A percentile compares a stretch with the other conserved stretches of the same genome.
Evolutionary conservation across 2,797 vertebrate genomes (phyloP).

Genomic region (Hybognathus amarus): DNA sequence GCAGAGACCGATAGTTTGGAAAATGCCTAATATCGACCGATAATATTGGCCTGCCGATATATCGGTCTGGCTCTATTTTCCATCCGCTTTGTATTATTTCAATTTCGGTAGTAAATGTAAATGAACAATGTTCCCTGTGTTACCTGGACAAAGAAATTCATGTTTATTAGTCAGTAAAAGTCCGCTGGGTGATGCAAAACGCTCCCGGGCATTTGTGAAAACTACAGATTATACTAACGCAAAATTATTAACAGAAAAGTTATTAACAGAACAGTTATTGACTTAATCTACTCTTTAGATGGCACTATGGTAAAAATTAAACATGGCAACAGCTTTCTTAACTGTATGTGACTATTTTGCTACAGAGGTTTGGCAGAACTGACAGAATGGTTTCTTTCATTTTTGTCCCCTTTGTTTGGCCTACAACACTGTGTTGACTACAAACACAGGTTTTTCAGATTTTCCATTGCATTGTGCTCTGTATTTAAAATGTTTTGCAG

Average conservation of each 20-base stretch:
- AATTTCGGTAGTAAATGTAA: neutral
- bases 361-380: neutral
- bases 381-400: neutral
- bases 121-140: neutral
- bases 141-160: neutral
- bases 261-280: neutral
- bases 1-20: too few species aligned
- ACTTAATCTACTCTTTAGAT: neutral
- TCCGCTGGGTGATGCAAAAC: neutral
- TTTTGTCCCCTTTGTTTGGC: neutral
- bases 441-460: neutral
- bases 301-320: neutral
- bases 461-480: neutral
- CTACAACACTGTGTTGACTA: neutral
- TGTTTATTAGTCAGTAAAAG: neutral
- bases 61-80: too few species aligned
- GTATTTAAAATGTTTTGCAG: neutral
- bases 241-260: neutral
- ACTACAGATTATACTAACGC: neutral
- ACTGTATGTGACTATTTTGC: neutral
- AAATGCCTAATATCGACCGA: too few species aligned
- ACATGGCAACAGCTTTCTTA: neutral
- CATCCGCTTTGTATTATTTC: neutral
- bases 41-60: too few species aligned
- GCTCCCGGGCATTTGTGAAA: neutral